phyloP scores from a whole-genome alignment of 2,888 invertebrate species.

The Leptopilina drosophilae region DNA sequence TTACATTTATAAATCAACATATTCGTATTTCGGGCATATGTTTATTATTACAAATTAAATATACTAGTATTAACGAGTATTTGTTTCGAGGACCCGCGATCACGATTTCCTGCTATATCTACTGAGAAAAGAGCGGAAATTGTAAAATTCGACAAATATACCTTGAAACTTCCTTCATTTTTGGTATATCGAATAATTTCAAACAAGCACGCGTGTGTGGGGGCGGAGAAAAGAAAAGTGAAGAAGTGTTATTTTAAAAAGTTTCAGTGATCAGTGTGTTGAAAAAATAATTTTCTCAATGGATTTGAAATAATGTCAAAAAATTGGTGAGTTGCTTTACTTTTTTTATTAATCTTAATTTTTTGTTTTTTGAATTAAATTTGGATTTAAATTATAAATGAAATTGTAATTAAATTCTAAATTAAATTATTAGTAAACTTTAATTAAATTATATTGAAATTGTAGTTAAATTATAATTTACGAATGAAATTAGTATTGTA shows the following conservation, averaged over 20 bases:
- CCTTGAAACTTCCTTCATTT: neutral
- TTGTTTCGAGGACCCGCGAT: conserved; percentile 31
- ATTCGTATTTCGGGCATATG: conserved; percentile 20
- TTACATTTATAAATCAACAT: neutral
- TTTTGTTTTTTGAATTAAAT: too few relatives aligned
- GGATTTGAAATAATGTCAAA: too few relatives aligned
- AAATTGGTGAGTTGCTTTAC: neutral
- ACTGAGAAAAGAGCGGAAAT: conserved; percentile 34
- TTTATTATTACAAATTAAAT: conserved; percentile 26
- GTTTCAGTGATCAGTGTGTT: neutral
- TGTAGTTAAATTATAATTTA: too few relatives aligned
- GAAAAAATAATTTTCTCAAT: too few relatives aligned
- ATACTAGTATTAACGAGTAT: neutral
- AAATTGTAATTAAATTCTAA: too few relatives aligned
- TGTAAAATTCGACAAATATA: conserved; percentile 15
- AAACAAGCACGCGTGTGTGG: neutral
- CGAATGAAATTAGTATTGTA: too few relatives aligned
- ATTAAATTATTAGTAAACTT: too few relatives aligned
- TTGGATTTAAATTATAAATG: too few relatives aligned
- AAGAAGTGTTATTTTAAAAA: neutral
- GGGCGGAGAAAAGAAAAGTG: neutral
- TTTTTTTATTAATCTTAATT: too few relatives aligned
- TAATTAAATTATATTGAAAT: too few relatives aligned
- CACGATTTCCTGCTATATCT: conserved; percentile 28
- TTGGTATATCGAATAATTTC: neutral